Percentiles rank a stretch among this genome's conserved stretches.
These are phyloP conservation scores for Dichetophora obliterata DNA, from an alignment of 2,888 invertebrate genomes.

Conservation along the genomic window DNA sequence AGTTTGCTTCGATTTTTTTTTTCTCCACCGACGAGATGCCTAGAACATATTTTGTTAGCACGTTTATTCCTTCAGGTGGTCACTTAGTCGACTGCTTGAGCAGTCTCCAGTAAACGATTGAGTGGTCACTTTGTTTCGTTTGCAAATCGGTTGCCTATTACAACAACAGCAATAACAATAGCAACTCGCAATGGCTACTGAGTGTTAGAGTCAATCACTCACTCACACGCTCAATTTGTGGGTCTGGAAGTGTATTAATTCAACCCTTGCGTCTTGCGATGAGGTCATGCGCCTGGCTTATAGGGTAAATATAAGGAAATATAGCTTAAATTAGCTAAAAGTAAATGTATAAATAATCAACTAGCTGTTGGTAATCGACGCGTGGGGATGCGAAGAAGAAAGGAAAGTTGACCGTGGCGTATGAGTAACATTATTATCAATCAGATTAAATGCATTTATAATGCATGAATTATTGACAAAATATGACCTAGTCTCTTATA, in stretches of 20 bases:
- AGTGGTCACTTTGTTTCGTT: slow-evolving; percentile 42
- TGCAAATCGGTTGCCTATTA: not conserved
- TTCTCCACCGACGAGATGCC: slow-evolving; percentile 1
- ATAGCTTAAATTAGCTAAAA: not conserved
- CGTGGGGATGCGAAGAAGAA: not conserved
- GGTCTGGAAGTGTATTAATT: slow-evolving; percentile 29
- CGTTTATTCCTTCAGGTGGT: slow-evolving; percentile 56
- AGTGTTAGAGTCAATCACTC: not conserved
- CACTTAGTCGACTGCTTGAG: slow-evolving; percentile 57
- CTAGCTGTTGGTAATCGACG: not conserved
- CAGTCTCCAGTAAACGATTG: slow-evolving; percentile 25
- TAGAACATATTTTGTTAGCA: slow-evolving; percentile 1
- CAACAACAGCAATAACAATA: not conserved
- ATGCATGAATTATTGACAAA: not conserved
- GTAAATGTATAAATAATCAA: not conserved
- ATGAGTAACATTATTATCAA: not conserved
- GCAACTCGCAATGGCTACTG: not conserved
- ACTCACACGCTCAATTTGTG: slow-evolving; percentile 39
- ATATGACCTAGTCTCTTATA: not conserved
- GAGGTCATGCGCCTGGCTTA: slow-evolving; percentile 59
- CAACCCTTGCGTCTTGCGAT: slow-evolving; percentile 57
- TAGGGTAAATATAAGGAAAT: slow-evolving; percentile 18
- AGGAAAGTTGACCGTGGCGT: not conserved
- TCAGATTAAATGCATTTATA: not conserved
- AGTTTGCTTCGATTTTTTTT: not conserved